These are phyloP conservation scores for Busseola fusca DNA, from an alignment of 2,888 invertebrate species.

Conservation along the genomic window DNA sequence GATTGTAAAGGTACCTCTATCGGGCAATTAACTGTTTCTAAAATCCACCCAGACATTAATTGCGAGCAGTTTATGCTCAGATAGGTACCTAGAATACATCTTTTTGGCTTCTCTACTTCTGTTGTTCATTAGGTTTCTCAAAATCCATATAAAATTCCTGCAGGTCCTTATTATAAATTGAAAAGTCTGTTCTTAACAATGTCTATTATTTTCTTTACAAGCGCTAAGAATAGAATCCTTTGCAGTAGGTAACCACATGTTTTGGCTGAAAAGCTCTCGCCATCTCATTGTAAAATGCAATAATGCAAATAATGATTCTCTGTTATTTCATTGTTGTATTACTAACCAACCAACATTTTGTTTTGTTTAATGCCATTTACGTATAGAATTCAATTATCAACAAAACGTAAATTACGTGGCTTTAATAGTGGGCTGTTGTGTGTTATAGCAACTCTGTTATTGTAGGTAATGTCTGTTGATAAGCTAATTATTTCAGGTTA, in stretches of 20 bases:
- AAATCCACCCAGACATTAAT: not conserved
- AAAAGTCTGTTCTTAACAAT: not conserved
- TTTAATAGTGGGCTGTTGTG: no score
- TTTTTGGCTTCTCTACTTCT: not conserved
- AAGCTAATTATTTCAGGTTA: no score
- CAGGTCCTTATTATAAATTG: conserved; percentile 27
- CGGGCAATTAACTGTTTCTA: not conserved
- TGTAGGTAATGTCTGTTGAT: no score
- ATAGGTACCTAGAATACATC: not conserved
- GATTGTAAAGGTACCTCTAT: no score
- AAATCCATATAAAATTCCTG: not conserved
- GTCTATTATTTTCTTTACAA: conserved; percentile 10
- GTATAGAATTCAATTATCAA: no score
- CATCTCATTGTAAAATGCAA: conserved; percentile 68
- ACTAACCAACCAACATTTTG: no score
- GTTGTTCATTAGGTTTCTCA: not conserved
- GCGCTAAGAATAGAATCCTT: conserved; percentile 56
- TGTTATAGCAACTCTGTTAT: no score
- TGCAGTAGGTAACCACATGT: conserved; percentile 57
- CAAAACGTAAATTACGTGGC: no score
- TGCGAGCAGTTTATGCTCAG: not conserved
- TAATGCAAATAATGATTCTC: conserved; percentile 64
- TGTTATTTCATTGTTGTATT: conserved; percentile 60
- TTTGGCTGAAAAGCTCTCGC: conserved; percentile 66
- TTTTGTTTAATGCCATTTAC: no score